Conservation (phyloP, 1,140 invertebrate species). For the Bombus breviceps region DNA sequence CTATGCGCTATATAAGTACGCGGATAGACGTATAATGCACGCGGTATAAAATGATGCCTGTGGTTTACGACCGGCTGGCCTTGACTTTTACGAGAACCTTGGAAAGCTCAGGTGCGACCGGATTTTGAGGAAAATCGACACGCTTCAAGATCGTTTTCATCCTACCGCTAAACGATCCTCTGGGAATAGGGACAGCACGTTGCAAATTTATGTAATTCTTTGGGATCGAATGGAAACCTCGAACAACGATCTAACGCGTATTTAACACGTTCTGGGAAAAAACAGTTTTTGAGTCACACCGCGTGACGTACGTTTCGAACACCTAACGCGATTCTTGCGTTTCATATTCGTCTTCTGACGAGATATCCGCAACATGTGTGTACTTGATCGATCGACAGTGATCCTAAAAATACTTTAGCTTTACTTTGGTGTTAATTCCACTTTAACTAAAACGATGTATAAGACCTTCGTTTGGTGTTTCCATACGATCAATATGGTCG, state of each 20-base stretch:
- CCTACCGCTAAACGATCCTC: background rate
- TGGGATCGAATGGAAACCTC: background rate
- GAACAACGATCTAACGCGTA: too few species aligned
- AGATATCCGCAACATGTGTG: too few species aligned
- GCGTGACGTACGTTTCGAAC: too few species aligned
- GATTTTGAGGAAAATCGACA: constrained; percentile 36
- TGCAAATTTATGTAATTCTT: background rate
- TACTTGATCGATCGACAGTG: too few species aligned
- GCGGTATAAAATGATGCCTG: constrained; percentile 18
- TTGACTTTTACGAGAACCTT: constrained; percentile 61
- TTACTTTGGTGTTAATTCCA: too few species aligned
- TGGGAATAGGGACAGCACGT: background rate
- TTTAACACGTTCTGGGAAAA: too few species aligned
- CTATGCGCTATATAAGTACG: background rate
- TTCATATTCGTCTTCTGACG: too few species aligned
- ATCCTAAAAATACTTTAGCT: too few species aligned
- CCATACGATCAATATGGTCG: background rate
- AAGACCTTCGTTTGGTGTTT: too few species aligned
- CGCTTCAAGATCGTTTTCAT: constrained; percentile 4
- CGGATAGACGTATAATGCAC: constrained; percentile 3
- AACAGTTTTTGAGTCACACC: too few species aligned
- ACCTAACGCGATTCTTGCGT: too few species aligned
- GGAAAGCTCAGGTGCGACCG: background rate
- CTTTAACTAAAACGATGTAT: too few species aligned
- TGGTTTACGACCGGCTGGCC: constrained; percentile 47